A percentile compares a stretch with the other conserved stretches of the same genome.
Evolutionary conservation across 2,888 invertebrate species (phyloP).

Genomic region (Protonemura montana): DNA sequence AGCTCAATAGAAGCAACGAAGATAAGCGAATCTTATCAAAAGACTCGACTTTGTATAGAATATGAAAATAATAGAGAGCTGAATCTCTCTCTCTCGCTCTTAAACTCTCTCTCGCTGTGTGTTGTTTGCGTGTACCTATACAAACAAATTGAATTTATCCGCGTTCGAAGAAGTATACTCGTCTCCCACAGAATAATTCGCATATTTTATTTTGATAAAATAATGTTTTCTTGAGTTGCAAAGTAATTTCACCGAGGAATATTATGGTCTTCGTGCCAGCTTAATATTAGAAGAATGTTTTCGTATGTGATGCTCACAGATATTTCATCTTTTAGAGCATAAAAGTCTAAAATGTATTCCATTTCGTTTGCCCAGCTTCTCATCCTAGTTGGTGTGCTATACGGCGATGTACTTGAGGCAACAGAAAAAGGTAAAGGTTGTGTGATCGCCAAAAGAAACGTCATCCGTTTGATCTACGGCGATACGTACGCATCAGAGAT

Average conservation of each 20-base stretch:
- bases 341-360: conserved; percentile 7
- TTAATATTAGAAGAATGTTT: background rate
- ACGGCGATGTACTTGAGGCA: background rate
- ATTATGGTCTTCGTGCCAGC: background rate
- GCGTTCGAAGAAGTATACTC: background rate
- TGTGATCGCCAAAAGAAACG: background rate
- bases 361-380: background rate
- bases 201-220: background rate
- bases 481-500: background rate
- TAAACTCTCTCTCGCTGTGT: background rate
- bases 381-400: background rate
- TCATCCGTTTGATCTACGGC: background rate
- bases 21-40: conserved; percentile 5
- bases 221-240: too few species aligned
- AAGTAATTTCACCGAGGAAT: background rate
- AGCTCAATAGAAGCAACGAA: background rate
- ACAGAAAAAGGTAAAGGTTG: background rate
- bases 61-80: conserved; percentile 7
- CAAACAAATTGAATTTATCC: background rate
- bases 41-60: background rate
- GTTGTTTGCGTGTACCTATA: background rate
- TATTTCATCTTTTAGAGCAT: background rate
- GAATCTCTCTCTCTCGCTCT: background rate
- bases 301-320: background rate
- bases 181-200: background rate